Conservation (phyloP, 2,113 vertebrate species). For the Hyla sarda region DNA sequence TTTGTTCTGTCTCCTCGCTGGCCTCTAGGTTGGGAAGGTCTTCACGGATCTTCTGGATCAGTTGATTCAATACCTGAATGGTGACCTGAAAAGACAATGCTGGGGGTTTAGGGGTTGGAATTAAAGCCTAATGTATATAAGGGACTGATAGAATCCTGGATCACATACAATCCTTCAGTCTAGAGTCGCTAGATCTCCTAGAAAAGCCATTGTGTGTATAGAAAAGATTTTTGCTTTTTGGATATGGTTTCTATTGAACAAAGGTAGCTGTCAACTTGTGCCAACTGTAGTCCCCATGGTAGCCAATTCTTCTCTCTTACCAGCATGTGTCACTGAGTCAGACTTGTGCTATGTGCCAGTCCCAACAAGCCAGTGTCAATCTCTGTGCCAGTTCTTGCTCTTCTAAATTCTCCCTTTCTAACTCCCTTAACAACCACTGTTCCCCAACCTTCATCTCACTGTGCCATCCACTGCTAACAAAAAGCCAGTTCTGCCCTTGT, state of each 20-base stretch:
- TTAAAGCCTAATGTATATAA: not conserved
- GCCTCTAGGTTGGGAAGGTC: slow-evolving; percentile 96
- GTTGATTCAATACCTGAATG: slow-evolving; percentile 96
- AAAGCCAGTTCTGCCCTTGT: no score
- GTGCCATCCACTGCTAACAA: no score
- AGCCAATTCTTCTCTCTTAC: no score
- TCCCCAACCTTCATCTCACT: no score
- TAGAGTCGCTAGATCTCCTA: no score
- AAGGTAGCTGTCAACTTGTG: not conserved
- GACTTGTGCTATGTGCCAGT: not conserved
- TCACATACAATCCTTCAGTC: not conserved
- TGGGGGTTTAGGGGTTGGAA: not conserved
- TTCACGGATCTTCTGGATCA: slow-evolving; percentile 98
- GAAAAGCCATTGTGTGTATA: no score
- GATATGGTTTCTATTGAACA: not conserved
- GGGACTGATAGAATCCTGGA: not conserved
- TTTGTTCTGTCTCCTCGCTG: slow-evolving; percentile 97
- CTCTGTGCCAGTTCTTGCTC: no score
- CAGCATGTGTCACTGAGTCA: no score
- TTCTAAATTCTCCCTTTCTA: no score
- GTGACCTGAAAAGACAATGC: slow-evolving; percentile 81
- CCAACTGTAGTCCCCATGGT: no score
- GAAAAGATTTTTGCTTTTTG: not conserved
- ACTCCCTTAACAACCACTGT: no score
- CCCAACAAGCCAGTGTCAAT: no score